Percentiles rank a stretch among this genome's conserved stretches.
Conservation (phyloP, 2,113 vertebrate species). For the Myrmecobius fasciatus region DNA sequence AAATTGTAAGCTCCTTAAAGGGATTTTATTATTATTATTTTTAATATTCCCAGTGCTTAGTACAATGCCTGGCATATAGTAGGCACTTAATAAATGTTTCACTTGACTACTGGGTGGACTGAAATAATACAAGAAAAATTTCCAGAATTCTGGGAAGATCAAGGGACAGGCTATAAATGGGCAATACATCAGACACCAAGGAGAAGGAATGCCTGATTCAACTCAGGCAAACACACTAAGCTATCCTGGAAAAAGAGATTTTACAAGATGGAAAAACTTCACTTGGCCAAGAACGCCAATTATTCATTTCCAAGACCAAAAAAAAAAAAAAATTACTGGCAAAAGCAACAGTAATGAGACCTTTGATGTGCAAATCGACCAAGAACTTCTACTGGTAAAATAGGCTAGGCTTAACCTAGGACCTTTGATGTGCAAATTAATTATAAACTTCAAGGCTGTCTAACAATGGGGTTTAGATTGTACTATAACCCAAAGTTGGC, state of each 20-base stretch:
- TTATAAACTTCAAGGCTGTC: background rate
- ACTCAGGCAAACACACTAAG: background rate
- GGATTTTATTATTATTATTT: no score
- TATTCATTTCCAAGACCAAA: background rate
- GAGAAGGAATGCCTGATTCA: background rate
- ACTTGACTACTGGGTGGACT: no score
- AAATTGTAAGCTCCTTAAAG: background rate
- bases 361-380: background rate
- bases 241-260: background rate
- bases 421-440: background rate
- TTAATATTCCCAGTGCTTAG: no score
- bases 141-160: background rate
- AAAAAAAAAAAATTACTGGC: background rate
- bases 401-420: background rate
- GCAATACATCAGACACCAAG: background rate
- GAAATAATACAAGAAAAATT: background rate
- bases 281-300: background rate
- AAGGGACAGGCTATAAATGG: background rate
- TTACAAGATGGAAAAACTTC: background rate
- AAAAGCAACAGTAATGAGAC: background rate
- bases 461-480: background rate
- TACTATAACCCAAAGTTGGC: background rate
- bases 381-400: background rate
- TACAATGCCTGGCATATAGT: no score
- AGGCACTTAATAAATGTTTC: background rate